A percentile compares a stretch with the other conserved stretches of the same genome.
phyloP scores from a whole-genome alignment of 2,888 invertebrate genomes.

The Aspidiotus destructor region DNA sequence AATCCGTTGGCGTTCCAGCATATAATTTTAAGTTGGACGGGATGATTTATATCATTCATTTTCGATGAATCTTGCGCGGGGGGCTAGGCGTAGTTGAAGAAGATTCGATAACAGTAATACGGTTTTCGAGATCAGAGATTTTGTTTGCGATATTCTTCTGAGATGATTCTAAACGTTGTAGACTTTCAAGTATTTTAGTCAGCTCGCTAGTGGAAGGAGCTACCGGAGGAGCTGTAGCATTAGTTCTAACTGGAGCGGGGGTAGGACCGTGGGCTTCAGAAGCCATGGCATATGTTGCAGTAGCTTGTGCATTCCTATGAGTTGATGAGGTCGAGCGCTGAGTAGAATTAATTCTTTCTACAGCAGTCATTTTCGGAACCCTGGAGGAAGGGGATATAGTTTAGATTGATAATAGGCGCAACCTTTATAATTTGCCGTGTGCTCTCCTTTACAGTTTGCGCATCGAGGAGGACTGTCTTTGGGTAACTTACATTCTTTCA shows the following conservation, averaged over 20 bases:
- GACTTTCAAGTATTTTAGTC: conserved; percentile 1
- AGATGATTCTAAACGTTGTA: not conserved
- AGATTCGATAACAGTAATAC: not conserved
- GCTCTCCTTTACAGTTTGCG: conserved; percentile 8
- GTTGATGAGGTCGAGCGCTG: not conserved
- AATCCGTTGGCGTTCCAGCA: conserved; percentile 29
- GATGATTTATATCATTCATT: not conserved
- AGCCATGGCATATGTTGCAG: not conserved
- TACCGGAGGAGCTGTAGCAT: not conserved
- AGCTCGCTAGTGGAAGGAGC: not conserved
- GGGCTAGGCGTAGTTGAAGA: not conserved
- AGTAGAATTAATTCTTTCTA: conserved; percentile 4
- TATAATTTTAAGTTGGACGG: conserved; percentile 6
- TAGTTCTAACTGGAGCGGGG: not conserved
- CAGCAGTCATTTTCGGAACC: not conserved
- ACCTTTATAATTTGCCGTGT: not conserved
- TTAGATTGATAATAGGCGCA: not conserved
- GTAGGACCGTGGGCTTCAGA: not conserved
- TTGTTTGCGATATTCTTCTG: not conserved
- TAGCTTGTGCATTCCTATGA: not conserved
- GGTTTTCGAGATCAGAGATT: conserved; percentile 6
- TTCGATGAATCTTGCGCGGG: not conserved
- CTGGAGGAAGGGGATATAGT: not conserved
- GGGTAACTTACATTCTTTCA: conserved; percentile 1
- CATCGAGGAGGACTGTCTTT: not conserved